A percentile compares a stretch with the other conserved stretches of the same genome.
phyloP scores from a whole-genome alignment of 2,113 vertebrate genomes.

The Cheirogaleus medius region DNA sequence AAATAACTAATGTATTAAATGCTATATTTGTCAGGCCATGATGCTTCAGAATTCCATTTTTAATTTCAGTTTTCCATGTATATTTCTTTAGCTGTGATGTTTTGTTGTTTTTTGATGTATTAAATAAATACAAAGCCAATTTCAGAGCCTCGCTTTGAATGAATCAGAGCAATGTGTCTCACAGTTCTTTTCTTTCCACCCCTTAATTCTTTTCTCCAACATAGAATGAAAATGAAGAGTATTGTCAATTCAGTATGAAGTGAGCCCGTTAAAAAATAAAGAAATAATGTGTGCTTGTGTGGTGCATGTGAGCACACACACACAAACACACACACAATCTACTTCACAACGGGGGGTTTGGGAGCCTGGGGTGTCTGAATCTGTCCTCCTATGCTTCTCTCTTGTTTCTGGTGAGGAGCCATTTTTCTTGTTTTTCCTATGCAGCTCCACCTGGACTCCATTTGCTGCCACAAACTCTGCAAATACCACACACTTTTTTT shows the following conservation, averaged over 20 bases:
- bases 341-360: slow-evolving; percentile 40
- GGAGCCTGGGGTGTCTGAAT: slow-evolving; percentile 73
- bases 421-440: slow-evolving; percentile 69
- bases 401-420: slow-evolving; percentile 73
- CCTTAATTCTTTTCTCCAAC: slow-evolving; percentile 30
- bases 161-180: background rate
- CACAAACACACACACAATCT: background rate
- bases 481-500: slow-evolving; percentile 50
- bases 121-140: background rate
- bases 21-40: background rate
- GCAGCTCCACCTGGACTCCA: slow-evolving; percentile 73
- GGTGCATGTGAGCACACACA: background rate
- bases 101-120: slow-evolving; percentile 40
- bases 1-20: slow-evolving; percentile 38
- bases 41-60: slow-evolving; percentile 8
- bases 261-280: slow-evolving; percentile 53
- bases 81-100: slow-evolving; percentile 1
- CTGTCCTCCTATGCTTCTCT: slow-evolving; percentile 64
- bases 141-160: background rate
- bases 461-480: slow-evolving; percentile 58
- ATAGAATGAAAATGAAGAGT: slow-evolving; percentile 16
- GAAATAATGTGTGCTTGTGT: background rate
- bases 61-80: background rate
- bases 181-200: slow-evolving; percentile 7
- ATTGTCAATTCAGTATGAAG: slow-evolving; percentile 16